Evolutionary conservation across 2,113 vertebrate species (phyloP), one percentile per base, ranked within the genome.

Genomic region (Rhodinocichla rosea): DNA sequence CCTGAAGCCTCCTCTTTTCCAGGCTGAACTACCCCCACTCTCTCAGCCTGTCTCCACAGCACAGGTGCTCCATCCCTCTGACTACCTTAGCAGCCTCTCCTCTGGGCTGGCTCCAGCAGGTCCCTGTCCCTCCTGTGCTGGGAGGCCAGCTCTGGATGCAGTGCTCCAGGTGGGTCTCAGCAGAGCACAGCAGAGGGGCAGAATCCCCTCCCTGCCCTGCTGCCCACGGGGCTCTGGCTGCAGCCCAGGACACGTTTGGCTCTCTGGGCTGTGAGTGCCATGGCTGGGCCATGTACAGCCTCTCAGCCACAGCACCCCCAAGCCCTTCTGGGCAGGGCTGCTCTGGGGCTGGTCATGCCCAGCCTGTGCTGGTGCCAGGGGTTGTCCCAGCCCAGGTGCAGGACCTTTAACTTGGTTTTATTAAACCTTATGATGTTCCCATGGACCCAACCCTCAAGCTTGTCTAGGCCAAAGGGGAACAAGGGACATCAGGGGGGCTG

Each of bases 331-430:
- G 40, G 18, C 74, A 78, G 64, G 45, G 37, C 63, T 69, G 63
- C 64, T 62, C 64, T 47, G 8, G 18, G 2, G 23, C 65, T 79
- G 56, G 6, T 23, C 65, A 30, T 62, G 39, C n/a, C 39, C 64
- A 79, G 55, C 56, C 74, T 55, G 56, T 1, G 42, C 11, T 71
- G 57, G 1, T 13, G 42, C 11, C 1, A 0, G 21, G 24, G 30
- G 0, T 0, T 71, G 35, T 1, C 5, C 35, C 15, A 2, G 12
- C 14, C 20, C 21, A 3, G 26, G 6, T 42, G 21, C 9, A 71
- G 35, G 2, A 20, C 11, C 35, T 53, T 10, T 11, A 12, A 50
- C 11, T 13, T 57, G 50, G 6, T 2, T 28, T 56, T 73, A 9
- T 32, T 67, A 59, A 88, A 32, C 6, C 2, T 56, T 19, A 22